These are phyloP conservation scores for Eilema griseolum DNA, from an alignment of 2,888 invertebrate genomes.

Conservation along the genomic window DNA sequence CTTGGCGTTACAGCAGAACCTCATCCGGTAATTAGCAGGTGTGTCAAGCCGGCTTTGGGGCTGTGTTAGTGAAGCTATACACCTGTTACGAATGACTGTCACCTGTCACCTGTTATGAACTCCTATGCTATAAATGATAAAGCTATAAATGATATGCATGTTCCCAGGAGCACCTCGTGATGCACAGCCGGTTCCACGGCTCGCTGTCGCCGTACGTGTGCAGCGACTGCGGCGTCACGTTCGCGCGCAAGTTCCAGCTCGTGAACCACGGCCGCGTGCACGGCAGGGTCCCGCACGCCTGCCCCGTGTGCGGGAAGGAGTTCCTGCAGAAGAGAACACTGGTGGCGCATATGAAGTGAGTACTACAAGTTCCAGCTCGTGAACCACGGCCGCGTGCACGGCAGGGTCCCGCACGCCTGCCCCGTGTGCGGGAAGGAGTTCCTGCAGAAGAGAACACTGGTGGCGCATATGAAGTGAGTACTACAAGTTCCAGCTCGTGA, in stretches of 20 bases:
- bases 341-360: slow-evolving; percentile 92
- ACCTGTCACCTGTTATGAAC: too few species aligned
- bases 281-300: slow-evolving; percentile 93
- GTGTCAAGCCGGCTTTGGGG: too few species aligned
- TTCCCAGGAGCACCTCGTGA: slow-evolving; percentile 89
- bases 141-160: too few species aligned
- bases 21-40: too few species aligned
- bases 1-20: too few species aligned
- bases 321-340: slow-evolving; percentile 94
- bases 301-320: slow-evolving; percentile 94
- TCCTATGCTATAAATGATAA: too few species aligned
- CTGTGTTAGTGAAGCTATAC: too few species aligned
- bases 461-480: too few species aligned
- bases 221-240: slow-evolving; percentile 95
- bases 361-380: slow-evolving; percentile 17
- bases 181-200: slow-evolving; percentile 97
- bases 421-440: slow-evolving; percentile 63
- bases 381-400: neutral
- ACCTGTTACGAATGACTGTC: too few species aligned
- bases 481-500: too few species aligned
- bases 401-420: slow-evolving; percentile 81
- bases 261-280: slow-evolving; percentile 94
- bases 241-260: slow-evolving; percentile 94
- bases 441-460: too few species aligned
- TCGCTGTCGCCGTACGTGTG: slow-evolving; percentile 98